Percentiles rank a stretch among this genome's conserved stretches.
Conservation (phyloP, 2,113 vertebrate species). For the Sceloporus undulatus region DNA sequence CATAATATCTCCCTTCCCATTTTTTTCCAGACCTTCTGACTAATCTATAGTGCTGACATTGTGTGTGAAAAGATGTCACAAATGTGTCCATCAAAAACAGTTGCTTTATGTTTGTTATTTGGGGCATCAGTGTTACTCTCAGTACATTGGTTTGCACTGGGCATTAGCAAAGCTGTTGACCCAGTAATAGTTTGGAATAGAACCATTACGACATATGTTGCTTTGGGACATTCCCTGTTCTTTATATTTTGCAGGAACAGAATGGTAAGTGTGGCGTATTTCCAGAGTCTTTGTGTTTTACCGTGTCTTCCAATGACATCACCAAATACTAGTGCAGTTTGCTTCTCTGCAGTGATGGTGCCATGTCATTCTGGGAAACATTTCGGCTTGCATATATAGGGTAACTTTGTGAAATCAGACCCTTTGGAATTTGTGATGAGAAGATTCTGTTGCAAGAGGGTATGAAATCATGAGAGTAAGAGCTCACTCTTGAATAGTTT, state of each 20-base stretch:
- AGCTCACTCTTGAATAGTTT: background rate
- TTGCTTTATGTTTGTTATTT: background rate
- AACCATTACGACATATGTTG: background rate
- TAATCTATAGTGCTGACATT: background rate
- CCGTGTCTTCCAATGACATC: conserved; percentile 6
- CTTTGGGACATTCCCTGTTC: background rate
- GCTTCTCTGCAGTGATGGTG: conserved; percentile 34
- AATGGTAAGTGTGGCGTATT: background rate
- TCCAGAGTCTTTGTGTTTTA: background rate
- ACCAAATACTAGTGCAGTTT: background rate
- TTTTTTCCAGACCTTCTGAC: background rate
- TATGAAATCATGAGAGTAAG: background rate
- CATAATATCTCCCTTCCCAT: background rate
- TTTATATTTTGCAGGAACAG: background rate
- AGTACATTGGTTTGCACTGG: background rate
- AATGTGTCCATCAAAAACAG: background rate
- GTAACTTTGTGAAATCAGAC: conserved; percentile 1
- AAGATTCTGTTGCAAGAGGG: background rate
- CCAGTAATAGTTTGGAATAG: background rate
- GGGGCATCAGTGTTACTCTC: background rate
- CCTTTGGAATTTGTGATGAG: background rate
- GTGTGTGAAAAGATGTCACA: background rate
- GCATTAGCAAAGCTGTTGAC: background rate
- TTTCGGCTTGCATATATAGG: background rate
- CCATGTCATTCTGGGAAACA: conserved; percentile 22